Evolutionary conservation across 2,797 vertebrate species (phyloP), one percentile per base, ranked within the genome.

Genomic region (Ara ararauna): DNA sequence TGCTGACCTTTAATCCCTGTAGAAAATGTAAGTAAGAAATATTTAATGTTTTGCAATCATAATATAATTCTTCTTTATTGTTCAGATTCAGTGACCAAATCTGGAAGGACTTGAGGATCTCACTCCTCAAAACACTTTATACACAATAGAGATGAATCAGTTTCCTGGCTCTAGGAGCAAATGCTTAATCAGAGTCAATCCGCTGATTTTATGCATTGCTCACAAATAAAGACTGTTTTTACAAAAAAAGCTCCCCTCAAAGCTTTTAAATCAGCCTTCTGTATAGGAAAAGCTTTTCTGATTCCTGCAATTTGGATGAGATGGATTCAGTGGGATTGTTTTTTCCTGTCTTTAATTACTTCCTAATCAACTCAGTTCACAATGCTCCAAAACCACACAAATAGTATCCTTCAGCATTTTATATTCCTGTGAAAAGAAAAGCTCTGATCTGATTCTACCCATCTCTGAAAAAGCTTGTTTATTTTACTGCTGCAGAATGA

Each of bases 271-370:
- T 78, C 70, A 86, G 18, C 11, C 11, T 75, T 36, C 51, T 84
- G 27, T 73, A 91, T 89, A 88, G 50, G 85, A 91, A 96, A 92
- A 95, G 27, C 40, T 84, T 87, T 91, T 92, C 54, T 91, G 56
- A 89, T 91, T 94, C 85, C 66, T 71, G 29, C 75, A 96, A 94
- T 94, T 95, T 96, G 34, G 65, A 68, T 60, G 45, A 94, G 40
- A 91, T 67, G 19, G 27, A 89, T 90, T 83, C 26, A 75, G 47
- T 61, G 44, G 70, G 65, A 71, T 90, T 91, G 50, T 92, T 97
- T 97, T 91, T 96, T 96, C 93, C 87, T 94, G 45, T 85, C 61
- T 93, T 93, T 97, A 96, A 97, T 97, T 94, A 90, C 94, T 97
- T 96, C 94, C 86, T 92, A 87, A 81, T 96, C 95, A 96, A 36